phyloP scores from a whole-genome alignment of 2,797 vertebrate species.

The Malacoraja senta region DNA sequence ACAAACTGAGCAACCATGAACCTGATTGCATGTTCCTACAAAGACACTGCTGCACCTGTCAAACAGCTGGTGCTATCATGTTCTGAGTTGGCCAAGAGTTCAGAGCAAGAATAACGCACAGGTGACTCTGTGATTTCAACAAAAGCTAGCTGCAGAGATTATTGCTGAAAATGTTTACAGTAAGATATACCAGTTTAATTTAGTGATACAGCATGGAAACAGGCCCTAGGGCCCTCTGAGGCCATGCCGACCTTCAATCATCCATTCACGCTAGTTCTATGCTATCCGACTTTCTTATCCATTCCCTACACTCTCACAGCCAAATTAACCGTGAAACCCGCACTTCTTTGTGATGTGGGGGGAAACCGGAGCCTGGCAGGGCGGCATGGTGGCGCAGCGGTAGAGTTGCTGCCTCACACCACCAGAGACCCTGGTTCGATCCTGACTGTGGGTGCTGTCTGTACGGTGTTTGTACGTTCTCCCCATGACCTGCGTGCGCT shows the following conservation, averaged over 20 bases:
- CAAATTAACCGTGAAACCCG: too few relatives aligned
- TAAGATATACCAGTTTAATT: too few relatives aligned
- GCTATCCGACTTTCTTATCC: too few relatives aligned
- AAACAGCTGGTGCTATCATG: not conserved
- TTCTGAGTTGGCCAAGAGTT: not conserved
- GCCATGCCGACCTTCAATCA: too few relatives aligned
- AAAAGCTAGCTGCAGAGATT: not conserved
- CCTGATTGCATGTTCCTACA: not conserved
- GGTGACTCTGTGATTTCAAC: not conserved
- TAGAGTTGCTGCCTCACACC: not conserved
- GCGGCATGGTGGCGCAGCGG: not conserved
- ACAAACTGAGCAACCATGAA: not conserved
- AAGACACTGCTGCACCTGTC: slow-evolving; percentile 14
- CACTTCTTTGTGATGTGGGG: too few relatives aligned
- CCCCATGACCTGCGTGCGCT: too few relatives aligned
- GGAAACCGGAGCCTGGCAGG: not conserved
- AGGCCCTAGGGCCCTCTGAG: too few relatives aligned
- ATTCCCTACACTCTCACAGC: too few relatives aligned
- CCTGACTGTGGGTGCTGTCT: too few relatives aligned
- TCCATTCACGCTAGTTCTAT: too few relatives aligned
- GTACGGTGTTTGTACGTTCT: too few relatives aligned
- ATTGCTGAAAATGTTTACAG: not conserved
- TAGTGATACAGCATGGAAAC: not conserved
- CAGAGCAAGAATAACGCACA: not conserved
- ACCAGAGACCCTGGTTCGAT: too few relatives aligned